Conservation (phyloP, 2,797 vertebrate genomes). For the Picus viridis region DNA sequence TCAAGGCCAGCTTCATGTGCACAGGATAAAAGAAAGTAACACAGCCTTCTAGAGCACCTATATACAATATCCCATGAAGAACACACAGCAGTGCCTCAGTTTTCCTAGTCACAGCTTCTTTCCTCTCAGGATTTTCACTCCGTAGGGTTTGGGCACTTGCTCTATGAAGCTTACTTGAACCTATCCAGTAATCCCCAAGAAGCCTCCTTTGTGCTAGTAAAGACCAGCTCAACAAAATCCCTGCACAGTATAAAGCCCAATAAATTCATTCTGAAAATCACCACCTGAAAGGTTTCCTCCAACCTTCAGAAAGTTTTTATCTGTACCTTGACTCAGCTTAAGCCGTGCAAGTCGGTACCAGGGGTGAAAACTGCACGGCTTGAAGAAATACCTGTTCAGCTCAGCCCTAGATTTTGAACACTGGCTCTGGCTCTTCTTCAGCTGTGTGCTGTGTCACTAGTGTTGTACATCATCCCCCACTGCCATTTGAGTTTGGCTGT, state of each 20-base stretch:
- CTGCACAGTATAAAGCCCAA: background rate
- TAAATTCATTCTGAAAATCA: background rate
- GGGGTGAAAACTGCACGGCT: background rate
- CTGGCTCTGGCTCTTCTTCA: background rate
- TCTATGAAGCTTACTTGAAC: background rate
- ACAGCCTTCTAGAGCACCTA: background rate
- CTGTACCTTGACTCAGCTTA: background rate
- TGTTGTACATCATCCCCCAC: rapidly evolving
- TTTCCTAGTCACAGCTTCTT: background rate
- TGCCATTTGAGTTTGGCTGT: background rate
- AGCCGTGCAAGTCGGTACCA: background rate
- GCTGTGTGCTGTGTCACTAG: background rate
- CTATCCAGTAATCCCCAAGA: background rate
- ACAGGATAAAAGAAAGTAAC: background rate
- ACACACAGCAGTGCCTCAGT: rapidly evolving
- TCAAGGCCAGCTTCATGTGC: background rate
- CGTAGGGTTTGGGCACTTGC: background rate
- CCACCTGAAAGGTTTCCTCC: background rate
- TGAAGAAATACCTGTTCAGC: background rate
- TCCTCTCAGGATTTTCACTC: background rate
- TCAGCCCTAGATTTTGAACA: background rate
- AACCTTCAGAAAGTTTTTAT: background rate
- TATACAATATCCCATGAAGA: background rate
- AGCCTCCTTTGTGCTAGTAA: background rate
- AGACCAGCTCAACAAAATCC: background rate